Base-by-base conservation (phyloP, 2,888 invertebrate genomes). In the Hecatera dysodea region DNA sequence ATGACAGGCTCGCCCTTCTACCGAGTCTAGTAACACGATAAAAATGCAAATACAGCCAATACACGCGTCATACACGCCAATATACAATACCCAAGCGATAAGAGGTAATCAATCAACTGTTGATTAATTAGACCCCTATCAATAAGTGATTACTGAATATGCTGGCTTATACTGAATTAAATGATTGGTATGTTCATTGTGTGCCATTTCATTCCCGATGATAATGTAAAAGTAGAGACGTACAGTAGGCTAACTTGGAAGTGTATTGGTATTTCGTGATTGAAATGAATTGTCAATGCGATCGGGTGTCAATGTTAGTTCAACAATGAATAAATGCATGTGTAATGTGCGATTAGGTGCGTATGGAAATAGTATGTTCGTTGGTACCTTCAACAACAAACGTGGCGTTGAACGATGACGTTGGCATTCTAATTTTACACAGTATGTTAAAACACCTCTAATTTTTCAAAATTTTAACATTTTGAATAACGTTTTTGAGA, bases 111-210 rank as follows among this genome's bases (percentile, higher is more conserved):
- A 83, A 89, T 90, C 89, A 89, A 78, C 68, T 71, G 77, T 82
- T 89, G 89, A 90, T 88, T 88, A 90, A 90, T 90, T 88, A 84
- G 69, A 67, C 62, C 65, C 80, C 87, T 90, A 89, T 89, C 89
- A 85, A 67, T 74, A 72, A 74, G 33, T 72, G 70, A 70, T 78
- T 74, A 72, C 55, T 70, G 62, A 70, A 68, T 72, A 52, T 50
- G 59, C 42, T 48, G 73, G 50, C 60, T 61, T 75, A 55, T 60
- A 65, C 63, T 78, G 69, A 82, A 85, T 78, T 75, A 66, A 85
- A 78, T 79, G 79, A 76, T 80, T 70, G 48, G 44, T 53, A 48
- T 39, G 67, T 66, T 27, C 57, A 67, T 80, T 82, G 72, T 78
- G 59, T 75, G 67, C 65, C 46, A 71, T 75, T 75, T 64, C 27